Base-by-base conservation (phyloP, 2,888 invertebrate genomes). In the Lepidocyrtoides sp. region DNA sequence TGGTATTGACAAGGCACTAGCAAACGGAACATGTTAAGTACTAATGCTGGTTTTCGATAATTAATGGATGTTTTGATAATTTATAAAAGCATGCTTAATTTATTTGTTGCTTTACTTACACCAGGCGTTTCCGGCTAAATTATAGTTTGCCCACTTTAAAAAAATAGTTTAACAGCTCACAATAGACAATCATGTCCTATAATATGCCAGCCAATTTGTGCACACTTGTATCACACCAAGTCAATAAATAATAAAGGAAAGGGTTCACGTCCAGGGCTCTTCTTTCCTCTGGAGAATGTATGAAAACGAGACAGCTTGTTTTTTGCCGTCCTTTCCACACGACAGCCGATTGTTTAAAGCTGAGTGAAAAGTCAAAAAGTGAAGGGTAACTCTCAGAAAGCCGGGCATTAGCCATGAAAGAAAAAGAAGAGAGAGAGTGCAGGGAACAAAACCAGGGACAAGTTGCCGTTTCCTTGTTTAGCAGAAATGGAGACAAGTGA, bases 381-480 rank as follows among this genome's bases (percentile, higher is more conserved):
- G 88, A 92, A 89, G 91, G 84, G 86, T 87, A 82, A 91, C 60
- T 84, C 85, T 51, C 51, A 91, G 84, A 91, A 83, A 84, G 81
- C 85, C 90, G 86, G 86, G 91, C 82, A 83, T 81, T 84, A 91
- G 63, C 79, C 84, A 88, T 79, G 69, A 85, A 60, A 91, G 85
- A 60, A 84, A 83, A 75, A 84, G 84, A 60, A 89, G 81, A 86
- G 87, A 89, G 89, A 66, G 79, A 89, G 84, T 44, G 69, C 84
- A 91, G 85, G 84, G 89, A 90, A 90, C 87, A 93, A 88, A 88
- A 79, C 88, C 81, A 88, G 88, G 81, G 88, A 88, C 88, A 88
- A 81, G 81, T 88, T 88, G 88, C 81, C 23, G 89, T 89, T 89
- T 89, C 89, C 89, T 89, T 63, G 36, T 82, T 82, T 79, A 54